Conservation (phyloP, 2,888 invertebrate genomes). For the Nycteola revayana region DNA sequence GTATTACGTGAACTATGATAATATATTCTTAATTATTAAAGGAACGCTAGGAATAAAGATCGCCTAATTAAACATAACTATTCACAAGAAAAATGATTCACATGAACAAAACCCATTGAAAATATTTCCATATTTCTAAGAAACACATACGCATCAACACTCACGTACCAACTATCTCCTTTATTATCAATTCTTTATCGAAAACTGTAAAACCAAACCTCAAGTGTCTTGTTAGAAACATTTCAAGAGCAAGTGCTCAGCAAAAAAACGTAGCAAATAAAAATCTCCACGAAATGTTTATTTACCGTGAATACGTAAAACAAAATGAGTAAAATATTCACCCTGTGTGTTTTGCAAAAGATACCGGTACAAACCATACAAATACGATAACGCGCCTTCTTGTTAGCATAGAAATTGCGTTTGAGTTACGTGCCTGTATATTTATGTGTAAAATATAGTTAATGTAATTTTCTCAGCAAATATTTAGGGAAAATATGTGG, state of each 20-base stretch:
- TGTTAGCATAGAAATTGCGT: conserved; percentile 55
- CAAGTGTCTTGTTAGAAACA: conserved; percentile 41
- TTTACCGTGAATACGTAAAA: conserved; percentile 38
- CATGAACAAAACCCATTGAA: not conserved
- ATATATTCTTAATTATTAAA: too few species aligned
- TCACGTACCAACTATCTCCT: conserved; percentile 2
- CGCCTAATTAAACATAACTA: too few species aligned
- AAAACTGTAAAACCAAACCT: conserved; percentile 21
- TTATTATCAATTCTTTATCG: conserved; percentile 16
- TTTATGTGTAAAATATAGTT: conserved; percentile 29
- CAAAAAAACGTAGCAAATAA: conserved; percentile 28
- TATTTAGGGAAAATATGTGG: not conserved
- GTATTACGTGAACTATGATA: too few species aligned
- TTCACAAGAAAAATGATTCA: not conserved
- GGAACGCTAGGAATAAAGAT: too few species aligned
- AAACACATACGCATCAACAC: conserved; percentile 7
- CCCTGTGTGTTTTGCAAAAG: conserved; percentile 48
- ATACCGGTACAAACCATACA: conserved; percentile 48
- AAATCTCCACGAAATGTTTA: conserved; percentile 33
- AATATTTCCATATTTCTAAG: too few species aligned
- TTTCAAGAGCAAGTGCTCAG: conserved; percentile 25
- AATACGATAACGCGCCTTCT: conserved; percentile 49
- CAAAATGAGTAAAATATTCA: conserved; percentile 48
- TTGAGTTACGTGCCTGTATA: conserved; percentile 29
- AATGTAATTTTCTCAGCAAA: conserved; percentile 20